Evolutionary conservation across 2,113 vertebrate species (phyloP).

Genomic region (Pterocles gutturalis): DNA sequence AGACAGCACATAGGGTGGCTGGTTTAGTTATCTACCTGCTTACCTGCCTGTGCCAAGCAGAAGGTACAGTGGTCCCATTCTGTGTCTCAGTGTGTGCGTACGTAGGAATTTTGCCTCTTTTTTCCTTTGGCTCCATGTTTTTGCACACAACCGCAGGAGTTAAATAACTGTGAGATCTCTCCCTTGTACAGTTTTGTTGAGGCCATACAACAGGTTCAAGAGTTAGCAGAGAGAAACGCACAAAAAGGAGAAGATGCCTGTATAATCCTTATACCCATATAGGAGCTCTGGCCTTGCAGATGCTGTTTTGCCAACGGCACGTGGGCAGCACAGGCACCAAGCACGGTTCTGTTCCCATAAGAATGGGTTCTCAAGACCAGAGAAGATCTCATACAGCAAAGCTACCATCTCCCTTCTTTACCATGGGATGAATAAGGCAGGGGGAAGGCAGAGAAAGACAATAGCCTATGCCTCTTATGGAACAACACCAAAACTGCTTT

Average conservation of each 20-base stretch:
- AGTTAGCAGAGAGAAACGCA: neutral
- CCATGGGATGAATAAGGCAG: neutral
- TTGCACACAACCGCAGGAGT: neutral
- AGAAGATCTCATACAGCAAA: neutral
- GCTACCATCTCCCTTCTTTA: neutral
- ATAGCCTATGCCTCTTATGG: neutral
- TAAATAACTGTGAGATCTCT: neutral
- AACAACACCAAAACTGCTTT: neutral
- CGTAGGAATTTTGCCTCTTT: neutral
- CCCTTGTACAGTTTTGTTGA: neutral
- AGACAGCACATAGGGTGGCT: neutral
- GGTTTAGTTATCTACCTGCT: neutral
- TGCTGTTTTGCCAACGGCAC: neutral
- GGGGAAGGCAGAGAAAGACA: neutral
- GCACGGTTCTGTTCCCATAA: neutral
- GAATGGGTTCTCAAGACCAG: neutral
- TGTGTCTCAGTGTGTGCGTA: neutral
- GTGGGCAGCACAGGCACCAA: accelerated
- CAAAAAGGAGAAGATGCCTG: neutral
- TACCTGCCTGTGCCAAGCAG: neutral
- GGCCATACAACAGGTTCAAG: neutral
- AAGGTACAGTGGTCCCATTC: neutral
- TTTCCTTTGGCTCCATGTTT: neutral
- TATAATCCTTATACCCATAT: neutral
- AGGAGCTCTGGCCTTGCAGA: neutral